A percentile compares a stretch with the other conserved stretches of the same genome.
Evolutionary conservation across 2,888 invertebrate species (phyloP).

Genomic region (Cantharis rufa): DNA sequence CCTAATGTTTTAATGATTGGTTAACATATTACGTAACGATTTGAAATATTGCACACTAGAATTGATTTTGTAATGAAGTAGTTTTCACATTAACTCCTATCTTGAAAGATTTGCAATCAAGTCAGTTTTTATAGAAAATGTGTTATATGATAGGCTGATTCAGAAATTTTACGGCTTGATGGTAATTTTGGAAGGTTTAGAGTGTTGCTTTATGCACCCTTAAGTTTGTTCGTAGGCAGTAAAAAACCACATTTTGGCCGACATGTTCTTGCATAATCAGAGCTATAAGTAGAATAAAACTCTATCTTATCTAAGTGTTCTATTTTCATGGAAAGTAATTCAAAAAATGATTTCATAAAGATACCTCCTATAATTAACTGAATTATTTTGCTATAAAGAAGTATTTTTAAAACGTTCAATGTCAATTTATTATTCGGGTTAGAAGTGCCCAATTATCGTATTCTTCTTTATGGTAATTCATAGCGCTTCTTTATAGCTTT

Average conservation of each 20-base stretch:
- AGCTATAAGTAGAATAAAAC: neutral
- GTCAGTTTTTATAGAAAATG: neutral
- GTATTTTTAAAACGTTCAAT: neutral
- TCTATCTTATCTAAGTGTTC: neutral
- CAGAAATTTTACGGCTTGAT: neutral
- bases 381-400: neutral
- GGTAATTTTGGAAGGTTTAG: neutral
- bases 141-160: neutral
- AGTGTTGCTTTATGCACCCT: conserved; percentile 1
- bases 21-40: neutral
- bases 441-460: neutral
- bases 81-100: neutral
- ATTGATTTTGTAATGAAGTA: neutral
- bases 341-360: neutral
- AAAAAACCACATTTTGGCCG: conserved; percentile 3
- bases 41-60: neutral
- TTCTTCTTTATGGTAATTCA: neutral
- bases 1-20: neutral
- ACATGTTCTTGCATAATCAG: conserved; percentile 1
- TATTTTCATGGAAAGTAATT: neutral
- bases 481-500: neutral
- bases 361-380: neutral
- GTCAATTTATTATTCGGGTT: neutral
- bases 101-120: neutral
- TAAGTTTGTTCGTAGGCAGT: conserved; percentile 1